Evolutionary conservation across 2,888 invertebrate species (phyloP), one percentile per base, ranked within the genome.

Genomic region (Elaeidobius kamerunicus): DNA sequence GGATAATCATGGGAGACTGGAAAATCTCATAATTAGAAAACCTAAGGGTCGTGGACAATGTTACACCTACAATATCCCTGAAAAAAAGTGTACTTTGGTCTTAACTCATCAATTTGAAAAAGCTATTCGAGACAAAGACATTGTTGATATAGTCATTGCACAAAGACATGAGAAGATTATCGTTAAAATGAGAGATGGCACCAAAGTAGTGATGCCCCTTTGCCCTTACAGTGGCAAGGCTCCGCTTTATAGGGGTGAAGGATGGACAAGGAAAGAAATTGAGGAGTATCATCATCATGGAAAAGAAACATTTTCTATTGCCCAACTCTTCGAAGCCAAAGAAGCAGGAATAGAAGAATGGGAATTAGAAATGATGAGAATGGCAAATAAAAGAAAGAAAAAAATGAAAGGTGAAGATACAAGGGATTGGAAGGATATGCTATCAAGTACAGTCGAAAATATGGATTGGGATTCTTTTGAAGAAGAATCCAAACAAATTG

Each of bases 51-150:
- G 64, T 34, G 79, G 81, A 38, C 81, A 82, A 65, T 70, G 69
- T 56, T 89, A 84, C 67, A 86, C 88, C 23, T 89, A 88, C 67
- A 82, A 83, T 27, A 83, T 88, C 32, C 79, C 83, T 58, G 87
- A 88, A 63, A 79, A 84, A 63, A 78, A 81, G 65, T 85, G 84
- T 68, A 84, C 84, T 59, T 76, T 89, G 59, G 85, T 89, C 34
- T 80, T 88, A 61, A 79, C 85, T 1, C 82, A 86, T 50, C 81
- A 81, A 59, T 77, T 88, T 71, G 88, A 88, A 70, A 82, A 84
- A 6, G 86, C 87, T 3, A 85, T 89, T 42, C 76, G 88, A 15
- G 86, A 87, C 62, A 86, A 86, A 58, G 86, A 87, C 63, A 85
- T 89, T 36, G 76, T 82, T 53, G 86, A 87, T 65, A 83, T 88